These are phyloP conservation scores for Crotophaga sulcirostris DNA, from an alignment of 2,113 vertebrate species.

Conservation along the genomic window DNA sequence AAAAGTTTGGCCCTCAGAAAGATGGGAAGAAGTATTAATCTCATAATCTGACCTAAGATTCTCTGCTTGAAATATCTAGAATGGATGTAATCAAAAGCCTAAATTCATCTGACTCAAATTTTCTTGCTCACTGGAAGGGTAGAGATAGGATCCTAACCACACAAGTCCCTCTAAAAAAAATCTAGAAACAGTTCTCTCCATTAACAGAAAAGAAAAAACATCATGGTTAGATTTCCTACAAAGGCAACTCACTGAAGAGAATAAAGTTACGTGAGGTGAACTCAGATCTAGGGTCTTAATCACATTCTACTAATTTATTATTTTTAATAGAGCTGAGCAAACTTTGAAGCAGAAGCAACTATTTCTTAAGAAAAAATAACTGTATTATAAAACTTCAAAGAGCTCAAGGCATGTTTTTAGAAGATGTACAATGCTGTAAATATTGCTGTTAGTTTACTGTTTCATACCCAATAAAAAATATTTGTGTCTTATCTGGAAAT, in stretches of 20 bases:
- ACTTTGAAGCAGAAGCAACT: slow-evolving; percentile 7
- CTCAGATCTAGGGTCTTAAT: neutral
- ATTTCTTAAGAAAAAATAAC: slow-evolving; percentile 35
- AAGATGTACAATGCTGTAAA: neutral
- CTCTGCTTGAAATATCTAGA: neutral
- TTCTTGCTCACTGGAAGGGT: neutral
- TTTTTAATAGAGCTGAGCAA: neutral
- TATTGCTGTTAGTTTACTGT: slow-evolving; percentile 15
- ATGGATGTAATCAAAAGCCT: neutral
- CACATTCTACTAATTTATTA: neutral
- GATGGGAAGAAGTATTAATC: neutral
- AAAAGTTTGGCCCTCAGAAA: neutral
- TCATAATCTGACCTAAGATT: neutral
- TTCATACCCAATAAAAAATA: slow-evolving; percentile 46
- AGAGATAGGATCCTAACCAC: neutral
- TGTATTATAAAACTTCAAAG: slow-evolving; percentile 4
- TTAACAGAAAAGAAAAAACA: neutral
- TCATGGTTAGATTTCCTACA: neutral
- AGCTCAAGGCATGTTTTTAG: neutral
- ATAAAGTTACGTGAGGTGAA: neutral
- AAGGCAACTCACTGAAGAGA: neutral
- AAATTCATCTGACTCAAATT: neutral
- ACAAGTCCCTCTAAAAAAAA: neutral
- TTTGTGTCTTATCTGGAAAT: neutral
- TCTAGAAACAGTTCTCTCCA: neutral